A percentile compares a stretch with the other conserved stretches of the same genome.
phyloP scores from a whole-genome alignment of 2,888 invertebrate species.

The Sturmia bella region DNA sequence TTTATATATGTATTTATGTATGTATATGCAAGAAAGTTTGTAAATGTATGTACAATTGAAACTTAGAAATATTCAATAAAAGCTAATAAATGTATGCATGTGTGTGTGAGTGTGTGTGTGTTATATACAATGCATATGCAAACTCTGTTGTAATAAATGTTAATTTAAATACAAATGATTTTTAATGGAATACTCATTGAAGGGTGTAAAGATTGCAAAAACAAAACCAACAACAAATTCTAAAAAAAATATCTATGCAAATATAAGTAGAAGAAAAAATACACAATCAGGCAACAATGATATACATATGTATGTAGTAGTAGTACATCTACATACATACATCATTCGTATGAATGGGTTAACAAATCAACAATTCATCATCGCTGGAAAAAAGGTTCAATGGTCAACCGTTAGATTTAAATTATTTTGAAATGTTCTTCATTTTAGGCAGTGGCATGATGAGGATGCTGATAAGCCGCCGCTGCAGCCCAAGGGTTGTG shows the following conservation, averaged over 20 bases:
- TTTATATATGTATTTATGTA: background rate
- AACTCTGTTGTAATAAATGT: slow-evolving; percentile 11
- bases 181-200: background rate
- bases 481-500: slow-evolving; percentile 78
- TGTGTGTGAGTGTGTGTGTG: too few species aligned
- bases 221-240: slow-evolving; percentile 57
- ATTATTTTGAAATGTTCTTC: background rate
- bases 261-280: slow-evolving; percentile 14
- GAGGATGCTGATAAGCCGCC: slow-evolving; percentile 75
- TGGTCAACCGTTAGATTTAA: slow-evolving; percentile 36
- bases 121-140: slow-evolving; percentile 49
- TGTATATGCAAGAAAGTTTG: background rate
- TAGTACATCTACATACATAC: too few species aligned
- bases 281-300: slow-evolving; percentile 63
- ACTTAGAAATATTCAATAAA: slow-evolving; percentile 55
- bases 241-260: slow-evolving; percentile 35
- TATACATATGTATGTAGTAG: too few species aligned
- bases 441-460: slow-evolving; percentile 75
- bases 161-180: slow-evolving; percentile 15
- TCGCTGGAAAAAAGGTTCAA: slow-evolving; percentile 11
- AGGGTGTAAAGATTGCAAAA: slow-evolving; percentile 1
- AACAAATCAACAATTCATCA: slow-evolving; percentile 11
- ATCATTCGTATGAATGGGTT: slow-evolving; percentile 9
- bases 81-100: slow-evolving; percentile 7
- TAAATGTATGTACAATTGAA: slow-evolving; percentile 56